A percentile compares a stretch with the other conserved stretches of the same genome.
phyloP scores from a whole-genome alignment of 2,113 vertebrate genomes.

The Lagopus muta region DNA sequence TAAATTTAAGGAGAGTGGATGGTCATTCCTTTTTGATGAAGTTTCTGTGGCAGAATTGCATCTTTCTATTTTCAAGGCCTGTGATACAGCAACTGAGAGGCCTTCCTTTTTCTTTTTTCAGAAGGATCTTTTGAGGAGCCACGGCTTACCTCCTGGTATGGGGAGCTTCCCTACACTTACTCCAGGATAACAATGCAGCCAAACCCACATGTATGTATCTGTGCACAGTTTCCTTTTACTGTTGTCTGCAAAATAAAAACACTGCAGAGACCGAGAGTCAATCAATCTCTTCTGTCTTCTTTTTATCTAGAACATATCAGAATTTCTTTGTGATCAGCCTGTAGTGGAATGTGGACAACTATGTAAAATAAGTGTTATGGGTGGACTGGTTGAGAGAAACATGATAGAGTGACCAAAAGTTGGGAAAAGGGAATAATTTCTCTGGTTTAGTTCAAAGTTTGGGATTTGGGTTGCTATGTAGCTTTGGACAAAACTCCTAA shows the following conservation, averaged over 20 bases:
- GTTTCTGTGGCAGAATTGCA: background rate
- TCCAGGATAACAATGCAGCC: conserved; percentile 88
- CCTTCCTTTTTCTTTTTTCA: conserved; percentile 67
- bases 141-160: conserved; percentile 93
- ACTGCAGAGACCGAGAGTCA: background rate
- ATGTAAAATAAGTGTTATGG: background rate
- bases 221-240: background rate
- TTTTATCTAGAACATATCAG: background rate
- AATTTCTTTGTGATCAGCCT: background rate
- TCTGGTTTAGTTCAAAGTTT: background rate
- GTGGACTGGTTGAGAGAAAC: background rate
- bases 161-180: conserved; percentile 94
- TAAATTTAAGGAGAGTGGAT: background rate
- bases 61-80: background rate
- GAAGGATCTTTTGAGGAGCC: conserved; percentile 89
- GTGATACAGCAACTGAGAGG: background rate
- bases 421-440: background rate
- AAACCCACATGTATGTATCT: conserved; percentile 86
- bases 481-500: background rate
- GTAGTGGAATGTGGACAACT: background rate
- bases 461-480: background rate
- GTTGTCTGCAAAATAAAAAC: background rate
- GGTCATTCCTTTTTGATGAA: background rate
- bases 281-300: background rate
- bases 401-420: background rate